Evolutionary conservation across 2,113 vertebrate genomes (phyloP).

Genomic region (Glareola pratincola): DNA sequence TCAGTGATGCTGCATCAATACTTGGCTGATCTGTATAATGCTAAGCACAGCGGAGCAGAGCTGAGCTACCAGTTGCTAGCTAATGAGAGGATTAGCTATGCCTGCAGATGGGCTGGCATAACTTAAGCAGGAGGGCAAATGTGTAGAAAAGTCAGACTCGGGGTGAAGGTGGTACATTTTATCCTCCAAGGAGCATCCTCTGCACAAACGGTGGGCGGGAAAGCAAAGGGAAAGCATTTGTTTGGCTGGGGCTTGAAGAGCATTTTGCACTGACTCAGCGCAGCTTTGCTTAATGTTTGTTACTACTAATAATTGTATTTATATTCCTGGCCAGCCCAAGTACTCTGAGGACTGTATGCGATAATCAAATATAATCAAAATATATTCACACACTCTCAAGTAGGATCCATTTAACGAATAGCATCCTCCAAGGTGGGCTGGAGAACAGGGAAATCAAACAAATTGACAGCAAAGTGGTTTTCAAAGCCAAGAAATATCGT

Average conservation of each 20-base stretch:
- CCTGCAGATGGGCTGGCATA: constrained; percentile 28
- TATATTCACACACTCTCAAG: not conserved
- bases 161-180: not conserved
- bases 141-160: not conserved
- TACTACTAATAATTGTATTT: not conserved
- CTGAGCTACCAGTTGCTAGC: constrained; percentile 18
- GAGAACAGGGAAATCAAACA: not conserved
- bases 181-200: not conserved
- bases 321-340: not conserved
- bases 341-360: not conserved
- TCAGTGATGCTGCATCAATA: constrained; percentile 53
- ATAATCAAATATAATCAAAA: constrained; percentile 6
- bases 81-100: constrained; percentile 47
- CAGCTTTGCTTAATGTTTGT: not conserved
- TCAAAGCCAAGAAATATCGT: not conserved
- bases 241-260: not conserved
- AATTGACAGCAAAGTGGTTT: not conserved
- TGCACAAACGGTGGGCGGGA: not conserved
- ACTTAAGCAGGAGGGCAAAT: constrained; percentile 1
- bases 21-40: constrained; percentile 49
- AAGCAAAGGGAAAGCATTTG: not conserved
- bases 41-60: constrained; percentile 30
- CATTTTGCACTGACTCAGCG: not conserved
- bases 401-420: not conserved
- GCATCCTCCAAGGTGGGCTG: not conserved